Base-by-base conservation (phyloP, 2,888 invertebrate genomes). In the Spatulosminthurus flaviceps region DNA sequence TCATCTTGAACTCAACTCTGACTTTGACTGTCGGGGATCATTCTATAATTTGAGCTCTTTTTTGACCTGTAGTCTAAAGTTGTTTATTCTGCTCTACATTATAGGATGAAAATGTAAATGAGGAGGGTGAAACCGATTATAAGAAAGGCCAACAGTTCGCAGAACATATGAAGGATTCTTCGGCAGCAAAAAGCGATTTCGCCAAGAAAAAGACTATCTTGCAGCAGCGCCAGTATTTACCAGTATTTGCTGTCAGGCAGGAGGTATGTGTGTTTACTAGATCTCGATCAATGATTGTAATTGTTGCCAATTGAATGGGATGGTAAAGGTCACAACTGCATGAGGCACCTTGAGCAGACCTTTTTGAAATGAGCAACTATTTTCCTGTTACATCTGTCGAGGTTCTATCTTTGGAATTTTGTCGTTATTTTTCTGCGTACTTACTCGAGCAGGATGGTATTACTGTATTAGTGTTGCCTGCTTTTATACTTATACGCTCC, bases 71-170 rank as follows among this genome's bases (percentile, higher is more conserved):
- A 34, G 9, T 7, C 34, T 34, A 34, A 34, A 34, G 5, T 9
- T 34, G n/a, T n/a, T n/a, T n/a, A 19, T 21, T 69, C 19, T 61
- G 34, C 61, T 34, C n/a, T 43, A 67, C 28, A 41, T 77, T 82
- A 7, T 81, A 87, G 85, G 89, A 89, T 83, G 88, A 87, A 77
- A 90, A 91, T 83, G 90, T 89, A 72, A 90, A 91, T 83, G 91
- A 91, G 83, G 91, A 92, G 67, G 94, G 93, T 83, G 92, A 93
- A 7, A 92, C 94, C 0, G 96, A 96, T 83, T 97, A 94, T 86
- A 95, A 93, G 87, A 92, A 94, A 69, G 96, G 95, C 81, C 98
- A 99, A 87, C 97, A 97, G 87, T 99, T 98, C 88, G 97, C 98
- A 0, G 94, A 96, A 80, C 96, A 98, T 87, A 94, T 99, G 92